Base-by-base conservation (phyloP, 1,140 invertebrate species). In the Steinernema khuongi region DNA sequence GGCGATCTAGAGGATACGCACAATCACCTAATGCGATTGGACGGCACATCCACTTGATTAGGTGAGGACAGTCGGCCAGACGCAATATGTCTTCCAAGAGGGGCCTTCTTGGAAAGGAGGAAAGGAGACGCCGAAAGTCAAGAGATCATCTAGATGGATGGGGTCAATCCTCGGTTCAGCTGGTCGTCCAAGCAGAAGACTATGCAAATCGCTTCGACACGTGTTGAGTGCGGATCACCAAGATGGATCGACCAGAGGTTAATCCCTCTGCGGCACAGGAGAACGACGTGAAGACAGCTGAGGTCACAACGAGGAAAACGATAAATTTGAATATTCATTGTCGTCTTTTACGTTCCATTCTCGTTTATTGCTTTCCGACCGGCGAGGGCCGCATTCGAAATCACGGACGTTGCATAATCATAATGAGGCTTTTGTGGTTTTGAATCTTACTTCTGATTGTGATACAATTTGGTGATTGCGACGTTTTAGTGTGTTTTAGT, bases 321-420 rank as follows among this genome's bases (percentile, higher is more conserved):
- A 60, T 60, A 60, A 60, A 60, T 60, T 60, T 17, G 50, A 60
- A 60, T 60, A 60, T 60, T 60, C 50, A 60, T 60, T 60, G 50
- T 60, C n/a, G n/a, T 60, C 26, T 60, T 22, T 22, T 22, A 60
- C 26, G 14, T 60, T 60, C 50, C 22, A 60, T 60, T 11, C 50
- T 22, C 14, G 14, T 60, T 60, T 60, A 60, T 60, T 22, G 50
- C 50, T 60, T 60, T 60, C 50, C 50, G 11, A 7, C 4, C 11
- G 22, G 19, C 19, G 7, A 60, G 50, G 7, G 50, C 11, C 11
- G 50, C 11, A 60, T 60, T 60, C 50, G 11, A n/a, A 22, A 60
- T 60, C 14, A 22, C 4, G 26, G 50, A 26, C 14, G 11, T 22
- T 14, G 14, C 19, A 7, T 60, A 4, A 4, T 60, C 50, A 41